Evolutionary conservation across 2,113 vertebrate species (phyloP).

Genomic region (Labrus mixtus): DNA sequence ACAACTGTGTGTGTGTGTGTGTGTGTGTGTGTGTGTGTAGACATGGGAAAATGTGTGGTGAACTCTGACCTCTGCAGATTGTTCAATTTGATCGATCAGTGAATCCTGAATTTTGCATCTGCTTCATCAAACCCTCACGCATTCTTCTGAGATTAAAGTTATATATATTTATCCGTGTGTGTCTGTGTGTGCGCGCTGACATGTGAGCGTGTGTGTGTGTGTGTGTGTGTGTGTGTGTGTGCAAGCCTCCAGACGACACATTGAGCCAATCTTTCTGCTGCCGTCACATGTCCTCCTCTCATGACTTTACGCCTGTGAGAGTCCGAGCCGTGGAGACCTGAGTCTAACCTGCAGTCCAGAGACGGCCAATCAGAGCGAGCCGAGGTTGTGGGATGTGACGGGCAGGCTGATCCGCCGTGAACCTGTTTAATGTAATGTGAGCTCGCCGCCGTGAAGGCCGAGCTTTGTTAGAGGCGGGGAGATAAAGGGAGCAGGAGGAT

Average conservation of each 20-base stretch:
- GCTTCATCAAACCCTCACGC: no score
- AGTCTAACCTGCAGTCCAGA: conserved; percentile 19
- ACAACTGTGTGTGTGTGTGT: no score
- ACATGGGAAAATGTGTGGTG: no score
- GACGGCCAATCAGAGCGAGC: conserved; percentile 24
- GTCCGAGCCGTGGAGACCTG: conserved; percentile 46
- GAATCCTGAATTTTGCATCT: no score
- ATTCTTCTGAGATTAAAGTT: no score
- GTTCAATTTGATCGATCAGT: no score
- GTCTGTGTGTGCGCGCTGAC: background rate
- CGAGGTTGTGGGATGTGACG: background rate
- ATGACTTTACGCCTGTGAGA: conserved; percentile 58
- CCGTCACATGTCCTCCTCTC: conserved; percentile 59
- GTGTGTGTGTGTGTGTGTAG: background rate
- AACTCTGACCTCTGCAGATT: no score
- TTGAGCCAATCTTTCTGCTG: background rate
- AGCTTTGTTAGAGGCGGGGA: conserved; percentile 12
- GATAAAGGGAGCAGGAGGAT: conserved; percentile 6
- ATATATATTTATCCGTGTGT: no score
- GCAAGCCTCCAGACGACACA: background rate
- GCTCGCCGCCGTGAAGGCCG: conserved; percentile 15
- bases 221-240: background rate
- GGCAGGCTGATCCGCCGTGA: conserved; percentile 12
- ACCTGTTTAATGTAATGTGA: conserved; percentile 18
- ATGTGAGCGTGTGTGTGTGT: background rate